Conservation (phyloP, 1,140 invertebrate genomes). For the Anastatus disparis region DNA sequence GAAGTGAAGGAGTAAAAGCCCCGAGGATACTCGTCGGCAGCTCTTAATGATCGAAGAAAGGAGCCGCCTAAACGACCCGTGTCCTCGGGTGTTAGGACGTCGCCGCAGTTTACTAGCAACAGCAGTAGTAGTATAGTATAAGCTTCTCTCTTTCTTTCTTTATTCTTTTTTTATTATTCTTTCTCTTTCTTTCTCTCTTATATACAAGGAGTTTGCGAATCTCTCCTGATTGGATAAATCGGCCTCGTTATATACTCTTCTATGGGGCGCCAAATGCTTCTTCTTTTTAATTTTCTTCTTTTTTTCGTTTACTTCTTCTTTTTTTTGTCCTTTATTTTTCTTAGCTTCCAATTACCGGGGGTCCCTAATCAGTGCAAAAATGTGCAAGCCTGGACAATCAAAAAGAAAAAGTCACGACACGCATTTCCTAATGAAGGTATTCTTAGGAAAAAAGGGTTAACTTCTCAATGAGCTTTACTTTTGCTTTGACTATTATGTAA, state of each 20-base stretch:
- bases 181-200: background rate
- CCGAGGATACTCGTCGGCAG: conserved; percentile 46
- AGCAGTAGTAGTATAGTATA: background rate
- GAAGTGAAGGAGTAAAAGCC: conserved; percentile 18
- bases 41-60: conserved; percentile 65
- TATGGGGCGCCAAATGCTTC: conserved; percentile 19
- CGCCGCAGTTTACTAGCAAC: conserved; percentile 15
- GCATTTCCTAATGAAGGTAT: background rate
- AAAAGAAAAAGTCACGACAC: background rate
- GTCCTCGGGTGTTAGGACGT: conserved; percentile 62
- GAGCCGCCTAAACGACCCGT: conserved; percentile 65
- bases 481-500: too few relatives aligned
- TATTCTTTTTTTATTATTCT: background rate
- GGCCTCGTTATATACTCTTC: conserved; percentile 45
- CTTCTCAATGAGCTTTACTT: too few relatives aligned
- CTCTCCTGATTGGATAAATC: conserved; percentile 53
- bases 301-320: conserved; percentile 1
- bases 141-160: background rate
- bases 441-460: too few relatives aligned
- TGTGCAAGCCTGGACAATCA: background rate
- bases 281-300: background rate
- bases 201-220: conserved; percentile 45
- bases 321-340: conserved; percentile 6
- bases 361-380: conserved; percentile 24
- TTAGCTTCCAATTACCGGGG: conserved; percentile 7